Conservation (phyloP, 2,113 vertebrate genomes). For the Maccullochella peelii region DNA sequence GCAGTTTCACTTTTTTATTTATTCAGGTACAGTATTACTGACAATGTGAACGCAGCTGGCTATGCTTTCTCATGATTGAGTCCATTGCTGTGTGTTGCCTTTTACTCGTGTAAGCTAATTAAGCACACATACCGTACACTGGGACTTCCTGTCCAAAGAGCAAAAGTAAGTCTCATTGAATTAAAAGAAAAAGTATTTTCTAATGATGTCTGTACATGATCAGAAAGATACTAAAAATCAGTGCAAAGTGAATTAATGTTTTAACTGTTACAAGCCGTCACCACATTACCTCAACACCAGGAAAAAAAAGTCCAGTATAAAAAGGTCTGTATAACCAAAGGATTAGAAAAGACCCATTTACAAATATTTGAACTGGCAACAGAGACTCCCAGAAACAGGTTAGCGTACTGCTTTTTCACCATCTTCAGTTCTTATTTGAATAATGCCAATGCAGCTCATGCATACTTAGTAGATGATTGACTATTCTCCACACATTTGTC, state of each 20-base stretch:
- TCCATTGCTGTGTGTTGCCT: neutral
- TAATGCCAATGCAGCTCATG: constrained; percentile 50
- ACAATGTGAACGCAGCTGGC: neutral
- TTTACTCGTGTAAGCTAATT: neutral
- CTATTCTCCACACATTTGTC: neutral
- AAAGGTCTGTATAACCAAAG: neutral
- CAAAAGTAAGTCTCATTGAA: neutral
- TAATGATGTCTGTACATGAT: neutral
- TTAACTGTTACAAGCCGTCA: neutral
- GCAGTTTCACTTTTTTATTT: neutral
- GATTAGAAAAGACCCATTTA: constrained; percentile 22
- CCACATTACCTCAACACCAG: neutral
- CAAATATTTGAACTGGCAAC: constrained; percentile 44
- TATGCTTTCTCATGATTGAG: constrained; percentile 10
- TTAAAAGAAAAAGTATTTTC: neutral
- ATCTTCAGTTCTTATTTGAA: constrained; percentile 55
- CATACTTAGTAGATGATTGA: constrained; percentile 51
- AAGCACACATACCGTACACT: neutral
- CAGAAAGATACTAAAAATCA: neutral
- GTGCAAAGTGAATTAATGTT: neutral
- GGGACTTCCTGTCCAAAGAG: neutral
- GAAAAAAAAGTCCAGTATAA: neutral
- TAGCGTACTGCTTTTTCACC: constrained; percentile 31
- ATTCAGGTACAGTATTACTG: neutral
- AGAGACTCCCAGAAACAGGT: constrained; percentile 44